phyloP scores from a whole-genome alignment of 2,113 vertebrate species.

The Protomyctophum bolini region DNA sequence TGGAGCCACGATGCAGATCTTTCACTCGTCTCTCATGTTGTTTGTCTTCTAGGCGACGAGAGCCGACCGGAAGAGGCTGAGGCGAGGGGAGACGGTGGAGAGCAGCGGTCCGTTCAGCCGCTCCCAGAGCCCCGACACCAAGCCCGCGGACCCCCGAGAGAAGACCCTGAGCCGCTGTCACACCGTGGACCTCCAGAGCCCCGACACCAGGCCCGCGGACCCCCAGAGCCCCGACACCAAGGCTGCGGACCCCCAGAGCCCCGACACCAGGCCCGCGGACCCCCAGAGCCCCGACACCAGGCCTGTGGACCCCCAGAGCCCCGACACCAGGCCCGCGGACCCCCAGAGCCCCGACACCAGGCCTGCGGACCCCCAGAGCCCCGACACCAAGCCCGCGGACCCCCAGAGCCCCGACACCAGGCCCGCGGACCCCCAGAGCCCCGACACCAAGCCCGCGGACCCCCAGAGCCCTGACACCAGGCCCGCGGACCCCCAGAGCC shows the following conservation, averaged over 20 bases:
- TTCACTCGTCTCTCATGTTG: not conserved
- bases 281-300: not conserved
- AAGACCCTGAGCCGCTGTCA: constrained; percentile 77
- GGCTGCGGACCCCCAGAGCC: constrained; percentile 8
- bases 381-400: no score
- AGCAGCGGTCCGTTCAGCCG: constrained; percentile 37
- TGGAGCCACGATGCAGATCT: no score
- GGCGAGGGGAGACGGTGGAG: constrained; percentile 71
- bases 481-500: not conserved
- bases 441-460: constrained; percentile 54
- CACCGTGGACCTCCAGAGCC: constrained; percentile 66
- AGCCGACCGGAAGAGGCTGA: constrained; percentile 70
- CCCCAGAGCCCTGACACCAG: constrained; percentile 1
- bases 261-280: not conserved
- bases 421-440: not conserved
- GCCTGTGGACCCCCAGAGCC: no score
- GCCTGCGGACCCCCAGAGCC: no score
- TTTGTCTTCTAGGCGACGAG: constrained; percentile 66
- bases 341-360: constrained; percentile 37
- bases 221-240: no score
- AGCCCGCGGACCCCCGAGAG: constrained; percentile 28
- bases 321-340: fast-evolving
- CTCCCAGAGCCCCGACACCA: not conserved
- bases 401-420: constrained; percentile 10
- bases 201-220: no score